Evolutionary conservation across 2,113 vertebrate genomes (phyloP).

Genomic region (Notechis scutatus): DNA sequence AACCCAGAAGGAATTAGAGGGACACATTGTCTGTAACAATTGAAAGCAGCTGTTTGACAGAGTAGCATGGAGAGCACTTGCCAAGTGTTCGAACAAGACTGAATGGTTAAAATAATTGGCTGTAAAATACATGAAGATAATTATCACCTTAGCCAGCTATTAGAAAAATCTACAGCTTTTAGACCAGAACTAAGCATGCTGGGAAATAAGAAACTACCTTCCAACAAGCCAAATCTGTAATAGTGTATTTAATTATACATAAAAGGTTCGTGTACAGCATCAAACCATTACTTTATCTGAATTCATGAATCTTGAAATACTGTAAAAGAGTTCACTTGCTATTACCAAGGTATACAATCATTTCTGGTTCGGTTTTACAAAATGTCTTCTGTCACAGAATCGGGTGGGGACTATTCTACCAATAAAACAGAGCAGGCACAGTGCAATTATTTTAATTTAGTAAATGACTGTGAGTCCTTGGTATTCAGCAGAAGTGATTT

Average conservation of each 20-base stretch:
- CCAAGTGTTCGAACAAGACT: neutral
- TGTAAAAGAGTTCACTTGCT: neutral
- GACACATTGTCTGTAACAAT: neutral
- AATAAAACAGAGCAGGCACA: neutral
- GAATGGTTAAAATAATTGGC: neutral
- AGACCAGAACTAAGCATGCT: neutral
- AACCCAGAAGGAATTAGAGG: neutral
- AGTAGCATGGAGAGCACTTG: neutral
- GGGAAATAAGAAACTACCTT: neutral
- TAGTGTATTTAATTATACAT: neutral
- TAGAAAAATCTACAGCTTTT: neutral
- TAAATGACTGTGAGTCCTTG: neutral
- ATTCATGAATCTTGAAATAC: neutral
- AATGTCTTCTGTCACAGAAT: neutral
- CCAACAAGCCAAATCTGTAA: neutral
- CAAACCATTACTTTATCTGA: neutral
- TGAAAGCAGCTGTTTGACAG: neutral
- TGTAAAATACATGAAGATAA: neutral
- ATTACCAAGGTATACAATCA: neutral
- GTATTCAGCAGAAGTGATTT: neutral
- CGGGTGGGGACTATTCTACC: neutral
- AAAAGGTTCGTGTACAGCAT: neutral
- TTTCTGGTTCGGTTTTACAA: neutral
- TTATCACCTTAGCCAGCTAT: neutral
- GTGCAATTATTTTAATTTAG: neutral